These are phyloP conservation scores for Phalera bucephala DNA, from an alignment of 2,888 invertebrate genomes.

Conservation along the genomic window DNA sequence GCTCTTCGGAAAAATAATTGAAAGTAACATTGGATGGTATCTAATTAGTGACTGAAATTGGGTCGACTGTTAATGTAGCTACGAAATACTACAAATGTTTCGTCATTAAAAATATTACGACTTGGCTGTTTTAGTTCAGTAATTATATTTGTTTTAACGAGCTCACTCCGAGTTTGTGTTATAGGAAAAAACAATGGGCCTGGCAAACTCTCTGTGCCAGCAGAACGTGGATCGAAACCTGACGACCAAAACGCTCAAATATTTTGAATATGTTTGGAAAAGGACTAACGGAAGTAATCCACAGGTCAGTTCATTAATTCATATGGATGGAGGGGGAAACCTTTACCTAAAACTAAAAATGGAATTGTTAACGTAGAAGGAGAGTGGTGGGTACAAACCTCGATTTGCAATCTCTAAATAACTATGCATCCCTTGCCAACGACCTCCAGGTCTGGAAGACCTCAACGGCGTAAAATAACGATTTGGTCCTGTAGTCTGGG, in stretches of 20 bases:
- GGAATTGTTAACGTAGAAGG: no score
- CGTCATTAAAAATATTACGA: slow-evolving; percentile 59
- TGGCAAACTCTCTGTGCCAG: slow-evolving; percentile 72
- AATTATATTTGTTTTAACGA: slow-evolving; percentile 66
- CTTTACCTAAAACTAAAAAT: no score
- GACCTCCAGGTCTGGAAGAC: no score
- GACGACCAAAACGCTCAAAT: slow-evolving; percentile 67
- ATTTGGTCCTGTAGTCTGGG: no score
- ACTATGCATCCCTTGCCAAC: no score
- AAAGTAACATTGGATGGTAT: slow-evolving; percentile 23
- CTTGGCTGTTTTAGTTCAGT: slow-evolving; percentile 39
- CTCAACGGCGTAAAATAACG: no score
- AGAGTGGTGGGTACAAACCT: no score
- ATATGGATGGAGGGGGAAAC: no score
- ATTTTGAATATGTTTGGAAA: slow-evolving; percentile 81
- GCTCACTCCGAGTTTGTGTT: slow-evolving; percentile 39
- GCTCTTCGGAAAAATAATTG: slow-evolving; percentile 5
- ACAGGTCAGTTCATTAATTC: slow-evolving; percentile 59
- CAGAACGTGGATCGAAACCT: slow-evolving; percentile 67
- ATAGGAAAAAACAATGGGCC: slow-evolving; percentile 71
- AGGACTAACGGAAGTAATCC: slow-evolving; percentile 76
- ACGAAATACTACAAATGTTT: slow-evolving; percentile 44
- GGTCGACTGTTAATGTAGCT: slow-evolving; percentile 18
- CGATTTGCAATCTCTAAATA: no score
- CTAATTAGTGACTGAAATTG: slow-evolving; percentile 23